Base-by-base conservation (phyloP, 2,797 vertebrate genomes). In the Artibeus jamaicensis region DNA sequence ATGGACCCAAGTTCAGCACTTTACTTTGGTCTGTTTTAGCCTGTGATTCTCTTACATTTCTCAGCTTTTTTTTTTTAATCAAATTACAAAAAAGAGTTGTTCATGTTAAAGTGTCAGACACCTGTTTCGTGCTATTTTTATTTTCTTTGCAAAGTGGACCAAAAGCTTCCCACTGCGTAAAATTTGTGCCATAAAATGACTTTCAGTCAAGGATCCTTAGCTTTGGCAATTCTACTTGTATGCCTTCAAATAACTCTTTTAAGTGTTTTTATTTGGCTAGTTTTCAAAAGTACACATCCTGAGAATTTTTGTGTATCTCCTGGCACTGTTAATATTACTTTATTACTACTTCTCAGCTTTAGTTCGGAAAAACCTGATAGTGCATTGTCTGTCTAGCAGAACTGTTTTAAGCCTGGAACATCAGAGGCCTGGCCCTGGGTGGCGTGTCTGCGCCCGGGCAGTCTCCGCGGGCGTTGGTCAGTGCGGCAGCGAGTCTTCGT, bases 401-500 rank as follows among this genome's bases (percentile, higher is more conserved):
- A 98, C 99, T 98, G 98, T 98, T 98, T 98, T 98, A 98, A 98
- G 98, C 98, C 57, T 97, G 98, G 99, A 93, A 96, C 98, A 97
- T 77, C 77, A 95, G 98, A 99, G 98, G 98, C 98, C 98, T 98
- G 91, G 99, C 98, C 98, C 98, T 99, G 98, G 98, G 98, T 98
- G 97, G 89, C 98, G 98, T 98, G 98, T 99, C 99, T 98, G 98
- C 97, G 97, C 96, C 93, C 97, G 98, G 98, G 98, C 99, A 99
- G 98, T 99, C 98, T 97, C 98, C 95, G 98, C 98, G 98, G 98
- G 98, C 97, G 94, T 98, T 98, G 98, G 99, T 99, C 99, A 99
- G 98, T 99, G 98, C 98, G 96, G 97, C 98, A 96, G 97, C 98
- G 98, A 98, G 98, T 96, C 97, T 98, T 98, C 96, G 96, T 94